Conservation (phyloP, 2,113 vertebrate species). For the Corapipo altera region DNA sequence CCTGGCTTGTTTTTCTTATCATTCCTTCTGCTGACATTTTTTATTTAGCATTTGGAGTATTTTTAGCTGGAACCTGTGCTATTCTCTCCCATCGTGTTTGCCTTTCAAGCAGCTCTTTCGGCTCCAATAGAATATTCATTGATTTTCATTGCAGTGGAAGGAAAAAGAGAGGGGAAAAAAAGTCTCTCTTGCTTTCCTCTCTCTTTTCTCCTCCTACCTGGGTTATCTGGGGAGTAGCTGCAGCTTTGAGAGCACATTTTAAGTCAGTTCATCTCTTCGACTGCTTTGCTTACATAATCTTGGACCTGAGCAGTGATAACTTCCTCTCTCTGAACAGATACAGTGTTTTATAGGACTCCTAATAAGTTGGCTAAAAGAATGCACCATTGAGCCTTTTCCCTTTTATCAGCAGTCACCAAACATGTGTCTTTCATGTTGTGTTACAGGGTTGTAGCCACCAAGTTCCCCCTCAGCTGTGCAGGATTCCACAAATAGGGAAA, state of each 20-base stretch:
- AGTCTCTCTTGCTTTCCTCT: not conserved
- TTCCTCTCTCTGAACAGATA: conserved; percentile 27
- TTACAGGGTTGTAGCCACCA: conserved; percentile 9
- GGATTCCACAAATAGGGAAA: conserved; percentile 13
- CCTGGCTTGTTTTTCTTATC: conserved; percentile 29
- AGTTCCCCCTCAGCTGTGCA: not conserved
- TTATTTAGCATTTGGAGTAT: conserved; percentile 61
- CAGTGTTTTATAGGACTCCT: conserved; percentile 7
- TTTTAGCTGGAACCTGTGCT: conserved; percentile 45
- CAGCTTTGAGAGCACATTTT: not conserved
- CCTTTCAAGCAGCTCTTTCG: conserved; percentile 43
- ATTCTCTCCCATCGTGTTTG: conserved; percentile 44
- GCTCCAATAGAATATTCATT: conserved; percentile 59
- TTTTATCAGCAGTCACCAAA: conserved; percentile 57
- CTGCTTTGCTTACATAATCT: conserved; percentile 50
- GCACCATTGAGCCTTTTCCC: conserved; percentile 17
- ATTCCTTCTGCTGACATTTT: conserved; percentile 33
- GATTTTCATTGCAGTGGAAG: conserved; percentile 31
- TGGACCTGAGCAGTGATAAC: conserved; percentile 35
- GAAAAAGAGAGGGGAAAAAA: not conserved
- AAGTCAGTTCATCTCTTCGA: conserved; percentile 24
- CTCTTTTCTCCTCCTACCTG: conserved; percentile 15
- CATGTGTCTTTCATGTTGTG: conserved; percentile 38
- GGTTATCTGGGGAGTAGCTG: conserved; percentile 20
- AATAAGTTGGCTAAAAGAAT: conserved; percentile 26